These are phyloP conservation scores for Corbicula japonica DNA, from an alignment of 2,888 invertebrate genomes.

Conservation along the genomic window DNA sequence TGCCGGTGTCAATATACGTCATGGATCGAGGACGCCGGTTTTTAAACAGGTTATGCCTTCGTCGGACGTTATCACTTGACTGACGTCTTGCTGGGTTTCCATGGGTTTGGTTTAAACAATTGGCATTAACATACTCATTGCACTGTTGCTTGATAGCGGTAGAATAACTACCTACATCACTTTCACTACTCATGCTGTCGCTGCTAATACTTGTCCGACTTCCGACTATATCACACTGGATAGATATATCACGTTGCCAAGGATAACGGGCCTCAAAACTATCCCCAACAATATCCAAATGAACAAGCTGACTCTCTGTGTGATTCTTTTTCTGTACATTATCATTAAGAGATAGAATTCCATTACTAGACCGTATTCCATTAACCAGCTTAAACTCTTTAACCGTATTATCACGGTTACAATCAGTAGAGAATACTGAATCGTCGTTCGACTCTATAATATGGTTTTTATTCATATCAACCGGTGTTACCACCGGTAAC, in stretches of 20 bases:
- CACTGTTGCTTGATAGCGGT: slow-evolving; percentile 23
- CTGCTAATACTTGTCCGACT: slow-evolving; percentile 33
- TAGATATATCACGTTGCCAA: slow-evolving; percentile 82
- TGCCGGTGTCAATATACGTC: slow-evolving; percentile 58
- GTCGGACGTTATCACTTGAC: slow-evolving; percentile 16
- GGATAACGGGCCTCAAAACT: slow-evolving; percentile 79
- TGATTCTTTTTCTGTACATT: neutral
- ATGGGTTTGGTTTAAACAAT: slow-evolving; percentile 8
- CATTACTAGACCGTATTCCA: neutral
- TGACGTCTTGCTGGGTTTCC: slow-evolving; percentile 9
- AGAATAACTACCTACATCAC: slow-evolving; percentile 17
- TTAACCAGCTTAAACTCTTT: neutral
- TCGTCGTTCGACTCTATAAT: slow-evolving; percentile 28
- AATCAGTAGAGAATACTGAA: slow-evolving; percentile 10
- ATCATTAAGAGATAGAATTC: neutral
- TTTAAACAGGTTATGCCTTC: slow-evolving; percentile 38
- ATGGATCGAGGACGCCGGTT: slow-evolving; percentile 64
- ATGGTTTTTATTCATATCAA: slow-evolving; percentile 40
- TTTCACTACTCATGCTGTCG: slow-evolving; percentile 28
- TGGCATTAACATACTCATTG: slow-evolving; percentile 26
- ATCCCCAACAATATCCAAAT: slow-evolving; percentile 82
- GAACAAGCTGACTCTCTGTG: slow-evolving; percentile 14
- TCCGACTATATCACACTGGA: slow-evolving; percentile 76
- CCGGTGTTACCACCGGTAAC: slow-evolving; percentile 28
- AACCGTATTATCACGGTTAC: slow-evolving; percentile 7